A percentile compares a stretch with the other conserved stretches of the same genome.
Conservation (phyloP, 53 echinoderm and acorn worm species). For the Arbacia lixula region DNA sequence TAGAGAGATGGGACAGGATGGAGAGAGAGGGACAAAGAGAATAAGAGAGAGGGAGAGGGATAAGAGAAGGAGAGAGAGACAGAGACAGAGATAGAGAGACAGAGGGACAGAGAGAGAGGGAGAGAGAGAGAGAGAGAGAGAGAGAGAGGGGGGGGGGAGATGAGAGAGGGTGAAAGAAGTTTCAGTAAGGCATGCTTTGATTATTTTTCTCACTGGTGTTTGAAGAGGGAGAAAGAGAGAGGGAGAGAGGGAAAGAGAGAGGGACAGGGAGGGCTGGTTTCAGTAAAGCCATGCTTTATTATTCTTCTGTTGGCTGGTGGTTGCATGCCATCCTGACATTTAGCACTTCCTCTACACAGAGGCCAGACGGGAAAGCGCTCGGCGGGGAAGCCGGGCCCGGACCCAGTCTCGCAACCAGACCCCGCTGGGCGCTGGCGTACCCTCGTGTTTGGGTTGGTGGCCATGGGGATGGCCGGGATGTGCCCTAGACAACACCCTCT, state of each 20-base stretch:
- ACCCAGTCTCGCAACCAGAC: too few relatives aligned
- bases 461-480: too few relatives aligned
- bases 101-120: not conserved
- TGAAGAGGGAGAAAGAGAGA: not conserved
- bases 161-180: not conserved
- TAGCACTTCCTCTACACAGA: slow-evolving; percentile 22
- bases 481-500: too few relatives aligned
- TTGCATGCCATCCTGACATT: slow-evolving; percentile 55
- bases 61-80: not conserved
- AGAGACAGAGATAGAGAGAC: not conserved
- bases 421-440: too few relatives aligned
- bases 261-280: not conserved
- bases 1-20: not conserved
- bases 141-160: too few relatives aligned
- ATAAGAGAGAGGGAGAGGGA: not conserved
- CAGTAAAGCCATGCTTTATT: slow-evolving; percentile 4
- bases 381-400: not conserved
- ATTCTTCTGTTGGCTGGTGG: slow-evolving; percentile 20
- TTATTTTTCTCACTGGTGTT: slow-evolving; percentile 30
- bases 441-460: too few relatives aligned
- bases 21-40: too few relatives aligned
- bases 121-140: too few relatives aligned
- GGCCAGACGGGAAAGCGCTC: slow-evolving; percentile 4
- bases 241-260: not conserved
- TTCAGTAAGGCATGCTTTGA: slow-evolving; percentile 3